A percentile compares a stretch with the other conserved stretches of the same genome.
Conservation (phyloP, 2,888 invertebrate genomes). For the Carterocephalus palaemon region DNA sequence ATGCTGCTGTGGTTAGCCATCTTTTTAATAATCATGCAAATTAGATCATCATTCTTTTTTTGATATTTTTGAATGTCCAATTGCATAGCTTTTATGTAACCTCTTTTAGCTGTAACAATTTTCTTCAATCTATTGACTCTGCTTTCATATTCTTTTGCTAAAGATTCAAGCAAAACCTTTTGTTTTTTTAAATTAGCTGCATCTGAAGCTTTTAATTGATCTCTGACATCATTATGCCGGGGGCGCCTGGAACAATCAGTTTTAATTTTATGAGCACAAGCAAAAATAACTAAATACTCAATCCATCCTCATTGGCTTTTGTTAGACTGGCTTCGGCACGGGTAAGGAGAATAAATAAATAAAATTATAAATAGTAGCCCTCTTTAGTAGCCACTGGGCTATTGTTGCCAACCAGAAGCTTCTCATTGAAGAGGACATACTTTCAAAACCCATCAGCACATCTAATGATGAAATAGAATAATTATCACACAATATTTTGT, state of each 20-base stretch:
- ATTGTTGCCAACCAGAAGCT: no score
- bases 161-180: constrained; percentile 53
- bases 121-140: constrained; percentile 59
- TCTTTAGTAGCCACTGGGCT: no score
- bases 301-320: no score
- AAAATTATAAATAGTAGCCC: no score
- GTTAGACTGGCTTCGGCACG: no score
- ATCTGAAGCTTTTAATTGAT: constrained; percentile 61
- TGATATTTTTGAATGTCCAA: constrained; percentile 68
- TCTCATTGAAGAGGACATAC: no score
- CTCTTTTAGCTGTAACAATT: constrained; percentile 59
- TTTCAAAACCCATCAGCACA: no score
- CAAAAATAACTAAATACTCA: no score
- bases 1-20: constrained; percentile 52
- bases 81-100: constrained; percentile 63
- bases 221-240: constrained; percentile 57
- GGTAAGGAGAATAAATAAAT: no score
- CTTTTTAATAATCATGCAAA: constrained; percentile 52
- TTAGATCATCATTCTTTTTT: constrained; percentile 63
- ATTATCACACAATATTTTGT: no score
- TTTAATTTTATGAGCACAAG: constrained; percentile 1
- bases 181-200: constrained; percentile 59
- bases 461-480: no score
- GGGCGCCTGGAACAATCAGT: constrained; percentile 54
- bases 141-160: constrained; percentile 64